Percentiles rank a stretch among this genome's conserved stretches.
phyloP scores from a whole-genome alignment of 1,140 invertebrate genomes.

The Acromyrmex heyeri region DNA sequence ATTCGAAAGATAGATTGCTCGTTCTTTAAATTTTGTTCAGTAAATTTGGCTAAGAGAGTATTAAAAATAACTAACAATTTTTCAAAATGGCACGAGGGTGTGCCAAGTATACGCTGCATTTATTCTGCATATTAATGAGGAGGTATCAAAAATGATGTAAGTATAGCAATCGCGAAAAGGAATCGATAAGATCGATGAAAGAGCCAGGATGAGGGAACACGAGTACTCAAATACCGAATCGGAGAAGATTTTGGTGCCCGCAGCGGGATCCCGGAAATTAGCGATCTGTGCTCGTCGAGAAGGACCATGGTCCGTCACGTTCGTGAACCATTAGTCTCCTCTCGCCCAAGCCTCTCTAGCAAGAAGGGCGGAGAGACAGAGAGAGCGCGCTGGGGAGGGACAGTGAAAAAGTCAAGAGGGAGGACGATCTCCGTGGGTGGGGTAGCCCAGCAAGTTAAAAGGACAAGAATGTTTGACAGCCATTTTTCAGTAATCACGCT shows the following conservation, averaged over 20 bases:
- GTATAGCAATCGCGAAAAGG: constrained; percentile 17
- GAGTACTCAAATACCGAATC: constrained; percentile 15
- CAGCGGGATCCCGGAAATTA: constrained; percentile 65
- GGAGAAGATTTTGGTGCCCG: constrained; percentile 46
- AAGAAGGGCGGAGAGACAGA: constrained; percentile 22
- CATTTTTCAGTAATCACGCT: constrained; percentile 86
- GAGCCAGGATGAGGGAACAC: constrained; percentile 15
- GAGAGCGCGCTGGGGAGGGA: constrained; percentile 21
- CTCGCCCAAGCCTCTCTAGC: constrained; percentile 53
- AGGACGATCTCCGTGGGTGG: constrained; percentile 74
- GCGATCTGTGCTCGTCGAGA: constrained; percentile 62
- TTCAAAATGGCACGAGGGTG: neutral
- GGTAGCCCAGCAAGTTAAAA: constrained; percentile 82
- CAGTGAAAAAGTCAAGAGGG: constrained; percentile 40
- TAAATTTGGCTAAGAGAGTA: neutral
- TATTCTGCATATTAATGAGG: constrained; percentile 16
- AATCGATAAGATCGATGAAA: constrained; percentile 53
- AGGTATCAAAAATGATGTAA: constrained; percentile 24
- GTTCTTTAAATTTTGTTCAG: neutral
- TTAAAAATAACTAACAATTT: constrained; percentile 26
- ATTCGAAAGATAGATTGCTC: neutral
- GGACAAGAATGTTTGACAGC: constrained; percentile 86
- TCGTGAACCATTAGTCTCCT: constrained; percentile 76
- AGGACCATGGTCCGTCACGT: constrained; percentile 70
- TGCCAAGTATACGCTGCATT: neutral